phyloP scores from a whole-genome alignment of 2,797 vertebrate species.

The Aplochiton taeniatus region DNA sequence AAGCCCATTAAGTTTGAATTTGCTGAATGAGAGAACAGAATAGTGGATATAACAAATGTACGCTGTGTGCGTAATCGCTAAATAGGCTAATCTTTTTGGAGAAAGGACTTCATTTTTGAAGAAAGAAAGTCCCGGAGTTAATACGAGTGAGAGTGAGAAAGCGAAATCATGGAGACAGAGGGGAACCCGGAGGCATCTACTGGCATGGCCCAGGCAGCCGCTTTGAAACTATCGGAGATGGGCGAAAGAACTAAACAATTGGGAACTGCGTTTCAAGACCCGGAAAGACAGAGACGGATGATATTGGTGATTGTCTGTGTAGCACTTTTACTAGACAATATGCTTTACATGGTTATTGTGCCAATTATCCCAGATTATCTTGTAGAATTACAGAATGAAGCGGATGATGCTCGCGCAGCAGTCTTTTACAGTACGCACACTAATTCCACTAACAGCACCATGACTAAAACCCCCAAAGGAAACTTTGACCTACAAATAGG shows the following conservation, averaged over 20 bases:
- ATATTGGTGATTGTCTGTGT: constrained; percentile 90
- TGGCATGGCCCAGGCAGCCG: constrained; percentile 81
- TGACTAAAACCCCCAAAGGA: constrained; percentile 58
- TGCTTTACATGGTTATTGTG: constrained; percentile 99
- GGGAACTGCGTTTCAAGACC: constrained; percentile 81
- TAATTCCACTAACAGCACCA: constrained; percentile 72
- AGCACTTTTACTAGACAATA: constrained; percentile 94
- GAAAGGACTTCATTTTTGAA: constrained; percentile 35
- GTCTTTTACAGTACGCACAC: constrained; percentile 30
- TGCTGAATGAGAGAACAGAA: constrained; percentile 30
- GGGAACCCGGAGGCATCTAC: constrained; percentile 59
- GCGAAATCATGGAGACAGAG: constrained; percentile 70
- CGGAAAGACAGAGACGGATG: constrained; percentile 85
- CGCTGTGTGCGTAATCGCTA: constrained; percentile 42
- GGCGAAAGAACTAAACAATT: constrained; percentile 86
- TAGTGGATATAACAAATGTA: constrained; percentile 52
- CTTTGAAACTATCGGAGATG: constrained; percentile 87
- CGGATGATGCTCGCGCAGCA: constrained; percentile 43
- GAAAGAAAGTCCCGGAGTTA: constrained; percentile 22
- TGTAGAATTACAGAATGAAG: constrained; percentile 76
- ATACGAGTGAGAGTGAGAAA: constrained; percentile 30
- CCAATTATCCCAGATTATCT: constrained; percentile 96
- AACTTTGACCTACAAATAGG: constrained; percentile 95
- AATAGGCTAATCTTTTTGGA: constrained; percentile 28
- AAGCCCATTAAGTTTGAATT: constrained; percentile 39